These are phyloP conservation scores for Listronotus bonariensis DNA, from an alignment of 1,140 invertebrate species.

Conservation along the genomic window DNA sequence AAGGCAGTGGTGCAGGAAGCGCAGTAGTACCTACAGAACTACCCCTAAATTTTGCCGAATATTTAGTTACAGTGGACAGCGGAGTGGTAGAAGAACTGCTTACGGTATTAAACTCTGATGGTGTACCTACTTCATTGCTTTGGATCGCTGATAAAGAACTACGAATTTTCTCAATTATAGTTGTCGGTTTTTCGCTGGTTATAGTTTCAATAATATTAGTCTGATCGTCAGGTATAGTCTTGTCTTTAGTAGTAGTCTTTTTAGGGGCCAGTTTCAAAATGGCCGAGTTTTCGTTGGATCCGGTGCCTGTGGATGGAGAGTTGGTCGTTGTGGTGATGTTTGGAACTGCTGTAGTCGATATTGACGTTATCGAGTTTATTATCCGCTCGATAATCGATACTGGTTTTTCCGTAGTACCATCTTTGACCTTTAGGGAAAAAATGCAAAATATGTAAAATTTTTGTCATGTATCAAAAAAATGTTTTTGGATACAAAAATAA, in stretches of 20 bases:
- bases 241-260: slow-evolving; percentile 43
- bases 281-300: slow-evolving; percentile 41
- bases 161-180: slow-evolving; percentile 54
- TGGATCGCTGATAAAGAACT: slow-evolving; percentile 53
- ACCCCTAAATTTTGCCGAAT: slow-evolving; percentile 36
- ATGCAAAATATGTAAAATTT: slow-evolving; percentile 7
- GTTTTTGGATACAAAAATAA: too few relatives aligned
- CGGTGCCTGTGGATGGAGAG: slow-evolving; percentile 25
- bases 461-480: not conserved
- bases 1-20: slow-evolving; percentile 42
- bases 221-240: slow-evolving; percentile 37
- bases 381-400: slow-evolving; percentile 53
- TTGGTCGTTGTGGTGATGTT: slow-evolving; percentile 25
- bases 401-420: slow-evolving; percentile 44
- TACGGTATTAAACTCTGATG: slow-evolving; percentile 43
- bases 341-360: slow-evolving; percentile 47
- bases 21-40: slow-evolving; percentile 39
- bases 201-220: slow-evolving; percentile 38
- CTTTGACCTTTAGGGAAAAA: slow-evolving; percentile 44
- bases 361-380: slow-evolving; percentile 53
- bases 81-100: slow-evolving; percentile 44
- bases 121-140: slow-evolving; percentile 50
- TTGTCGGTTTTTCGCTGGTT: slow-evolving; percentile 55
- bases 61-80: slow-evolving; percentile 43
- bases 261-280: slow-evolving; percentile 51